Base-by-base conservation (phyloP, 1,140 invertebrate genomes). In the Bilobella aurantiaca region DNA sequence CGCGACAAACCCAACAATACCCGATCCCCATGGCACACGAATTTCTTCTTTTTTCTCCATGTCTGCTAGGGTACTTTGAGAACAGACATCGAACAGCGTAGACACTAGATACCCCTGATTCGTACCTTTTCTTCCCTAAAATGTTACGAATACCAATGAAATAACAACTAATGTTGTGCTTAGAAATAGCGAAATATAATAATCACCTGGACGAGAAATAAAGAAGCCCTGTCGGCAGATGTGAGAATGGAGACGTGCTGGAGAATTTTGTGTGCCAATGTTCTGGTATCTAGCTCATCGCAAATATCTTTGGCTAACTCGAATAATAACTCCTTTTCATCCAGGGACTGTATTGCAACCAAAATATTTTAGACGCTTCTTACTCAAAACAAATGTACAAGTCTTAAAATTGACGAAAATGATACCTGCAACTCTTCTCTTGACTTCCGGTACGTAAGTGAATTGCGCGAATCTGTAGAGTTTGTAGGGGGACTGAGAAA, bases 261-360 rank as follows among this genome's bases (percentile, higher is more conserved):
- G 27, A 97, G 81, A 74, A 96, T 97, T 79, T 97, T 97, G 80
- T 96, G 91, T 76, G 93, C 96, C 68, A 96, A 77, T 18, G 90
- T 92, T 64, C 90, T 84, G 21, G 96, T 87, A 74, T 97, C 94
- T 73, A 97, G 78, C 76, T 96, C 93, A 78, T 96, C 94, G 79
- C 91, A 96, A 73, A 96, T 96, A 77, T 96, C 93, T 79, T 96
- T 82, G 75, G 94, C 93, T 81, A 96, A 78, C 79, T 96, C 93
- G 77, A 96, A 95, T 76, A 97, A 93, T 57, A 96, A 83, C 79
- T 96, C 91, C 76, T 91, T 91, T 75, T 96, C 93, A 74, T 96
- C 91, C 64, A 96, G 78, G 53, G 90, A 86, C 73, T 88, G 83
- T 1, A 8, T 21, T 21, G 12, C n/a, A n/a, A n/a, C n/a, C n/a